Conservation (phyloP, 1,140 invertebrate genomes). For the Chlorops oryzae region DNA sequence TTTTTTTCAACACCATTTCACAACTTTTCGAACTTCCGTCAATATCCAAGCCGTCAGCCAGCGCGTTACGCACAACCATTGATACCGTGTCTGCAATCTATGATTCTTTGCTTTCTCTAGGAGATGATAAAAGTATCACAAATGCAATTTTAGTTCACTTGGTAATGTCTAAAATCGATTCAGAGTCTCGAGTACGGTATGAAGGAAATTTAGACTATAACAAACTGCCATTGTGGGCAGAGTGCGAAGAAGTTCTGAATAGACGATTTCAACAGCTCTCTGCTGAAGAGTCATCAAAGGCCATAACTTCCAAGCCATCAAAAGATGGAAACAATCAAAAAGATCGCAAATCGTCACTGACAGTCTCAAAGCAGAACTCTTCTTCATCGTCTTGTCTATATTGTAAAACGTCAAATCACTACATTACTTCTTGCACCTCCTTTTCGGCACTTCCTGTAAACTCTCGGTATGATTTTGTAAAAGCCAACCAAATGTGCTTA, state of each 20-base stretch:
- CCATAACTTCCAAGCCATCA: not conserved
- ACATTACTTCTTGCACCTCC: no score
- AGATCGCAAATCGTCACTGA: no score
- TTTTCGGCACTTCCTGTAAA: no score
- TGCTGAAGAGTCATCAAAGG: constrained; percentile 9
- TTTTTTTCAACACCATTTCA: constrained; percentile 4
- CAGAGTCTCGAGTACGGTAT: constrained; percentile 4
- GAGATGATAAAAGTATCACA: constrained; percentile 8
- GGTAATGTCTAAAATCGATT: constrained; percentile 13
- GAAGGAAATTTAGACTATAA: constrained; percentile 10
- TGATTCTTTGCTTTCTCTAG: constrained; percentile 11
- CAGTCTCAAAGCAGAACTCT: no score
- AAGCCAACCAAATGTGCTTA: no score
- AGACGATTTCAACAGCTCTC: constrained; percentile 12
- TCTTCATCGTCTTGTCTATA: no score
- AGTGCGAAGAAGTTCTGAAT: constrained; percentile 7
- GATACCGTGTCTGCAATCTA: constrained; percentile 11
- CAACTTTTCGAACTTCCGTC: no score
- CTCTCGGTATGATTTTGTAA: no score
- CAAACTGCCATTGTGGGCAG: constrained; percentile 8
- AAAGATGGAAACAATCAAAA: not conserved
- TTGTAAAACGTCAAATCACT: no score
- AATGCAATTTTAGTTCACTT: constrained; percentile 7
- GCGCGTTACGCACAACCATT: constrained; percentile 4
- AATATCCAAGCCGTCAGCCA: constrained; percentile 3